Evolutionary conservation across 2,888 invertebrate genomes (phyloP), one percentile per base, ranked within the genome.

Genomic region (Meteorus cinctellus): DNA sequence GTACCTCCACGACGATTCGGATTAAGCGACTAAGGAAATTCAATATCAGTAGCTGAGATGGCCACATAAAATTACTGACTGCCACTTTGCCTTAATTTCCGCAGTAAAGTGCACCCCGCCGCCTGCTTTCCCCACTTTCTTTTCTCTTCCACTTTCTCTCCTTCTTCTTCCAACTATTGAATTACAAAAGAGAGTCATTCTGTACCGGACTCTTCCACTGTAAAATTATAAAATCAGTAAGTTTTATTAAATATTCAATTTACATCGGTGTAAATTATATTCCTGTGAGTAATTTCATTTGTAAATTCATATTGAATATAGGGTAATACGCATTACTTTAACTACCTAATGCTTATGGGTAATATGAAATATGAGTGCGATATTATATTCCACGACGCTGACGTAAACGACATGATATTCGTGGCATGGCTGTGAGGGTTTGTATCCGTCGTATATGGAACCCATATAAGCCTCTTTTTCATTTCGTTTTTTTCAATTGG

Each of bases 11-110:
- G 81, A 84, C 84, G 84, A 88, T 87, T 87, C 79, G 86, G 88
- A 89, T 88, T 87, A 87, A 87, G 87, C 87, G 87, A 87, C 87
- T 86, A 86, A 87, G 86, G 87, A 88, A 89, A 89, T 89, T 89
- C 88, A 89, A 89, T 89, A 89, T 89, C 89, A 87, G 89, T 87
- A 86, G 88, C 88, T 88, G 87, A 87, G 88, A 89, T 88, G 86
- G 87, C 86, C 87, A 86, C 87, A 87, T 89, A 89, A 89, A 89
- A 89, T 89, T 88, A 89, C 88, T 84, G 88, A 88, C 88, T 88
- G 87, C 88, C 87, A 88, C 88, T 89, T 88, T 86, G 86, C 86
- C 87, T 89, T 89, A 88, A 89, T 89, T 89, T 88, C 87, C 86
- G 87, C 86, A 86, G 86, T 88, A 88, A 88, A 89, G 86, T 86